Evolutionary conservation across 2,113 vertebrate species (phyloP), one percentile per base, ranked within the genome.

Genomic region (Amia ocellicauda): DNA sequence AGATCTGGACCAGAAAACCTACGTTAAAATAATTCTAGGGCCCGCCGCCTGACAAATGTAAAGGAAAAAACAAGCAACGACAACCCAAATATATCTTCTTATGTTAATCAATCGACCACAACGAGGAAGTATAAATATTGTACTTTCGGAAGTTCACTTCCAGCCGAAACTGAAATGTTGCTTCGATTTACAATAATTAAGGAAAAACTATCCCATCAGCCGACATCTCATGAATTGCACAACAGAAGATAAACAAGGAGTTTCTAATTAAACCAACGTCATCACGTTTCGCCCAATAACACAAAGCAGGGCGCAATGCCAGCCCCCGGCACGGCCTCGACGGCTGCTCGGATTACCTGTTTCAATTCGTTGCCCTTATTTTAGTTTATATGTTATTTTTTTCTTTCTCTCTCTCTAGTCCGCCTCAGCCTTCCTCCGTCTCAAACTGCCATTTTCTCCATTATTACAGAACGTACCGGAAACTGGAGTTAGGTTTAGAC

Each of bases 401-500:
- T 55, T 66, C 29, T 40, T 14, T 60, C 52, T 66, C 24, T 68
- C 20, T 74, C 36, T 40, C 57, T 61, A 60, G 69, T 64, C 41
- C 26, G 69, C 63, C 60, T 50, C 27, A 63, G 64, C 69, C 45
- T 57, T 69, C 29, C 74, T 55, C 72, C 74, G 74, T 69, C 76
- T 80, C 75, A 84, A 76, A 83, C 66, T 75, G 86, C 83, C 86
- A 88, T 86, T 85, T 86, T 86, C 82, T 88, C 49, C 60, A 81
- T 86, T 80, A 82, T 81, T 63, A 70, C 70, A 75, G 62, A 70
- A 74, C 78, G 45, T 79, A 72, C 81, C 83, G 84, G 82, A 83
- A 82, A 76, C 74, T 24, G 70, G 24, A 4, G 24, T 49, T 17
- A 19, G 64, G 53, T 4, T 16, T 11, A 63, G 22, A n/a, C 63